Evolutionary conservation across 2,797 vertebrate genomes (phyloP).

Genomic region (Chaetophractus vellerosus): DNA sequence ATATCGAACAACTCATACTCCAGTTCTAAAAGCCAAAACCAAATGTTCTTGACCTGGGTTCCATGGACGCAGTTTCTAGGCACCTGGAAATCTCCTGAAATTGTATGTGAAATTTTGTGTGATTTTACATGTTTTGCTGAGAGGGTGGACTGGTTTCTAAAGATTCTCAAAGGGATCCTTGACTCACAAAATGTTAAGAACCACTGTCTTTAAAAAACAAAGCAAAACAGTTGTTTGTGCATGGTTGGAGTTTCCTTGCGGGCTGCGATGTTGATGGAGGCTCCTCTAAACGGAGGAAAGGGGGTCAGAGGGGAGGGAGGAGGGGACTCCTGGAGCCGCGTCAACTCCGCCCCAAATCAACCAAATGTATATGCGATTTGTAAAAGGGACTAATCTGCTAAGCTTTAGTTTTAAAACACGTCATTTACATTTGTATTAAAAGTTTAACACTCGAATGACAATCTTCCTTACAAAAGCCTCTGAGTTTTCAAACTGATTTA

Average conservation of each 20-base stretch:
- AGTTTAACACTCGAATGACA: not conserved
- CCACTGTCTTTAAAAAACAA: not conserved
- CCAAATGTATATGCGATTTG: not conserved
- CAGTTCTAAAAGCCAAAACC: slow-evolving; percentile 29
- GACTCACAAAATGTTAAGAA: slow-evolving; percentile 13
- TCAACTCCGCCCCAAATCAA: not conserved
- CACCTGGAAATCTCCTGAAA: slow-evolving; percentile 52
- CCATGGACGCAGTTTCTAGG: not conserved
- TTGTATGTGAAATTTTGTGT: slow-evolving; percentile 25
- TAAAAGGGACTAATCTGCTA: not conserved
- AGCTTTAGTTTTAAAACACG: slow-evolving; percentile 37
- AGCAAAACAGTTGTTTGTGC: not conserved
- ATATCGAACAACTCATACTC: not conserved
- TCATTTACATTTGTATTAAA: slow-evolving; percentile 45
- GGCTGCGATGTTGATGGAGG: not conserved
- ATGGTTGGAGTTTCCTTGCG: not conserved
- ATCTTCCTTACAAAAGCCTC: slow-evolving; percentile 65
- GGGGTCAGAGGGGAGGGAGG: not conserved
- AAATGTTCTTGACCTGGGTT: slow-evolving; percentile 11
- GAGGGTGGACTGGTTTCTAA: slow-evolving; percentile 16
- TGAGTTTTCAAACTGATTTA: slow-evolving; percentile 42
- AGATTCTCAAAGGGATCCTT: slow-evolving; percentile 44
- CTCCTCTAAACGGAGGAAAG: not conserved
- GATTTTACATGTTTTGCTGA: slow-evolving; percentile 18
- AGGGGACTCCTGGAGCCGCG: not conserved